Conservation (phyloP, 2,888 invertebrate species). For the Orchestes rusci region DNA sequence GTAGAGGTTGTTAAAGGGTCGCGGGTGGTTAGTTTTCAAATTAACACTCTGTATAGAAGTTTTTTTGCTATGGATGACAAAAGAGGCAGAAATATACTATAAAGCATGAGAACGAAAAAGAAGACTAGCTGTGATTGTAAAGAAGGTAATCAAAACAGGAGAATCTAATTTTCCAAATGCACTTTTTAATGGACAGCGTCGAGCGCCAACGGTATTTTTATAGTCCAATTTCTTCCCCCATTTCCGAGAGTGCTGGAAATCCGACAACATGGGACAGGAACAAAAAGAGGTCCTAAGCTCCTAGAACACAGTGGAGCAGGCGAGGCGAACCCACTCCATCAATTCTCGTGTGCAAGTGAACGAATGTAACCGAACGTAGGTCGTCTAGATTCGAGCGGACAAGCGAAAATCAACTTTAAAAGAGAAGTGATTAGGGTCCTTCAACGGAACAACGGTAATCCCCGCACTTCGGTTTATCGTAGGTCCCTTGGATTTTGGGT, state of each 20-base stretch:
- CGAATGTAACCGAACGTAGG: constrained; percentile 18
- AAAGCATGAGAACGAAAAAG: too few species aligned
- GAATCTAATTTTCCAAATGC: too few species aligned
- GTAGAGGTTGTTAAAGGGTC: too few species aligned
- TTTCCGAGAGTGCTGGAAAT: not conserved
- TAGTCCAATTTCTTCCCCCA: constrained; percentile 2
- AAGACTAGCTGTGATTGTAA: too few species aligned
- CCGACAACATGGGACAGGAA: constrained; percentile 11
- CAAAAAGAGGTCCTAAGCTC: constrained; percentile 18
- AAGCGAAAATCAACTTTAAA: constrained; percentile 17
- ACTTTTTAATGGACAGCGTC: too few species aligned
- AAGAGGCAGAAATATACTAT: too few species aligned
- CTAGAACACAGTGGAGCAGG: constrained; percentile 6
- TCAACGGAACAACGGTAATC: constrained; percentile 13
- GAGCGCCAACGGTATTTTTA: too few species aligned
- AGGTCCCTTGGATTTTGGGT: constrained; percentile 21
- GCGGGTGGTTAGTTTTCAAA: too few species aligned
- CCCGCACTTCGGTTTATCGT: constrained; percentile 19
- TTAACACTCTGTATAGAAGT: too few species aligned
- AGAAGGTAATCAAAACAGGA: too few species aligned
- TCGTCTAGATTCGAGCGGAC: constrained; percentile 14
- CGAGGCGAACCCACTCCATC: constrained; percentile 14
- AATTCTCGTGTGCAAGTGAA: constrained; percentile 17
- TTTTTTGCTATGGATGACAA: too few species aligned
- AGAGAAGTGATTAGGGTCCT: not conserved